Conservation (phyloP, 1,140 invertebrate genomes). For the Heliconius himera region DNA sequence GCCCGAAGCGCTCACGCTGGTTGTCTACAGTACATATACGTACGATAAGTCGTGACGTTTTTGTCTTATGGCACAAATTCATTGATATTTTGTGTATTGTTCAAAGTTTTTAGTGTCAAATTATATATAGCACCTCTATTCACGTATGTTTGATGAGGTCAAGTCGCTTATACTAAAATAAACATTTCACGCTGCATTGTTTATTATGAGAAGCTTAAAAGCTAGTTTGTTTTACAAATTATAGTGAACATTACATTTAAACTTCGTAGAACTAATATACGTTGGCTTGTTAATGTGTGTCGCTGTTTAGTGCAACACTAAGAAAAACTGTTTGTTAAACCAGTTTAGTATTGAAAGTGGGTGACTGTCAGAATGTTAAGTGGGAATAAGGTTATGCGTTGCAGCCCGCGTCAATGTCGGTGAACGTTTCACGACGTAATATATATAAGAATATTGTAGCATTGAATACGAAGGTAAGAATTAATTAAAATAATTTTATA, state of each 20-base stretch:
- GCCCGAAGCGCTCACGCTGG: slow-evolving; percentile 59
- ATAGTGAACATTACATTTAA: slow-evolving; percentile 15
- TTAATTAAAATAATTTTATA: slow-evolving; percentile 64
- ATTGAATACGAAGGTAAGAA: slow-evolving; percentile 71
- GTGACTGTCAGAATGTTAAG: slow-evolving; percentile 61
- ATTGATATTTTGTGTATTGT: slow-evolving; percentile 57
- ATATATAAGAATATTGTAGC: slow-evolving; percentile 42
- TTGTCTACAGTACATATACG: slow-evolving; percentile 45
- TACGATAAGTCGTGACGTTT: slow-evolving; percentile 54
- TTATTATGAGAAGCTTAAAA: slow-evolving; percentile 21
- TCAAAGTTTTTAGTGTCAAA: slow-evolving; percentile 18
- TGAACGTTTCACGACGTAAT: slow-evolving; percentile 56
- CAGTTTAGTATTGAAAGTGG: slow-evolving; percentile 69
- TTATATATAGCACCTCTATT: slow-evolving; percentile 20
- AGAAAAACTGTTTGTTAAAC: slow-evolving; percentile 49
- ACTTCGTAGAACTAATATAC: neutral
- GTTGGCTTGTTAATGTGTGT: neutral
- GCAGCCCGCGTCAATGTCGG: slow-evolving; percentile 35
- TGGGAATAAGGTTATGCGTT: slow-evolving; percentile 50
- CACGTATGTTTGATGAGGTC: slow-evolving; percentile 12
- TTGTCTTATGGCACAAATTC: slow-evolving; percentile 61
- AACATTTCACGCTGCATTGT: slow-evolving; percentile 3
- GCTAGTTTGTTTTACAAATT: slow-evolving; percentile 8
- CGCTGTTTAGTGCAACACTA: slow-evolving; percentile 19
- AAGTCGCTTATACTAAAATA: slow-evolving; percentile 23